These are phyloP conservation scores for Neocrepidodera transversa DNA, from an alignment of 2,888 invertebrate species.

Conservation along the genomic window DNA sequence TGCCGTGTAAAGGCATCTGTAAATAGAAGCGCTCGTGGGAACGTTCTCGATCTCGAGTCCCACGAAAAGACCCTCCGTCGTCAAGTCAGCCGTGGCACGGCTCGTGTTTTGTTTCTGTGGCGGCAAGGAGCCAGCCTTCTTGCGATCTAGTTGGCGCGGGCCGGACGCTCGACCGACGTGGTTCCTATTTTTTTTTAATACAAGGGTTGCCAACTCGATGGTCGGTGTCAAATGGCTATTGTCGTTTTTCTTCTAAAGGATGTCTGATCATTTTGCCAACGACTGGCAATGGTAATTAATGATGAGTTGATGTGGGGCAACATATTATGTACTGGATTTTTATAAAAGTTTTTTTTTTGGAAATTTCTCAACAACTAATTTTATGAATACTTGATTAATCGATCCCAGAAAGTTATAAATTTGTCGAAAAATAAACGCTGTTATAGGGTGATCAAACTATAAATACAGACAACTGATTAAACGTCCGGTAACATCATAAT, in stretches of 20 bases:
- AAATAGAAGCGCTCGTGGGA: constrained; percentile 47
- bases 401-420: too few relatives aligned
- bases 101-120: constrained; percentile 45
- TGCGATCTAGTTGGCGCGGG: constrained; percentile 41
- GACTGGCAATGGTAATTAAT: too few relatives aligned
- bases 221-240: constrained; percentile 4
- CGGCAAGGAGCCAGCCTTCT: constrained; percentile 32
- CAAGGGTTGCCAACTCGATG: constrained; percentile 20
- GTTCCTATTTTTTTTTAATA: constrained; percentile 34
- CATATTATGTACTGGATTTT: too few relatives aligned
- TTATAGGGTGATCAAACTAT: too few relatives aligned
- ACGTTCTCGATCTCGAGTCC: constrained; percentile 46
- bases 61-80: constrained; percentile 44
- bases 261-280: too few relatives aligned
- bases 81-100: constrained; percentile 40
- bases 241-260: not conserved
- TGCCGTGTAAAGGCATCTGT: constrained; percentile 47
- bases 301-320: too few relatives aligned
- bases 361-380: too few relatives aligned
- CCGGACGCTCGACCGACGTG: constrained; percentile 45
- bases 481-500: too few relatives aligned
- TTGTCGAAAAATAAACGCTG: too few relatives aligned
- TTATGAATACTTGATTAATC: too few relatives aligned
- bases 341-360: too few relatives aligned
- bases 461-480: too few relatives aligned